Conservation (phyloP, 2,888 invertebrate species). For the Periphyllus acericola region DNA sequence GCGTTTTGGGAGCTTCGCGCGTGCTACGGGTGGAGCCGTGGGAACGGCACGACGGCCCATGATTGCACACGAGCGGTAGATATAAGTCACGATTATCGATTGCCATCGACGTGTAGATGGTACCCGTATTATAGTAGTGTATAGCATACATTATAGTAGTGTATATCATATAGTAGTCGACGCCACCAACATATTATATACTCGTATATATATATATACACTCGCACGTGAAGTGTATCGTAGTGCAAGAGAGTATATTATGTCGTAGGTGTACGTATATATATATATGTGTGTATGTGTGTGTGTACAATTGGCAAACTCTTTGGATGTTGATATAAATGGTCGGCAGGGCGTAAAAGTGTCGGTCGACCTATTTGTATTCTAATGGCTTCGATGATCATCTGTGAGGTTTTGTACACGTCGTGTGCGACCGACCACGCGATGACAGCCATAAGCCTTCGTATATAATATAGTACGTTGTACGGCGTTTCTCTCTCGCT, state of each 20-base stretch:
- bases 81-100: constrained; percentile 58
- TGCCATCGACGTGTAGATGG: not conserved
- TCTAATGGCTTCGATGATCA: not conserved
- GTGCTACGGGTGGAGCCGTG: not conserved
- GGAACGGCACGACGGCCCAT: constrained; percentile 52
- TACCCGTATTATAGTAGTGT: not conserved
- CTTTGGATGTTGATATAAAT: not conserved
- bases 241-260: too few species aligned
- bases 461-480: not conserved
- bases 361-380: not conserved
- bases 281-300: too few species aligned
- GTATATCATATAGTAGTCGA: not conserved
- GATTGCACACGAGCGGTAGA: constrained; percentile 23
- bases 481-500: not conserved
- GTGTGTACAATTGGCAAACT: not conserved
- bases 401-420: not conserved
- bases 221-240: not conserved
- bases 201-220: too few species aligned
- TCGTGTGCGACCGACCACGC: not conserved
- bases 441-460: not conserved
- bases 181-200: not conserved
- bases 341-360: not conserved
- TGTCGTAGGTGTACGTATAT: too few species aligned
- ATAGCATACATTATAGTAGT: not conserved
- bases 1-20: not conserved